Evolutionary conservation across 2,888 invertebrate species (phyloP).

Genomic region (Lithosia quadra): DNA sequence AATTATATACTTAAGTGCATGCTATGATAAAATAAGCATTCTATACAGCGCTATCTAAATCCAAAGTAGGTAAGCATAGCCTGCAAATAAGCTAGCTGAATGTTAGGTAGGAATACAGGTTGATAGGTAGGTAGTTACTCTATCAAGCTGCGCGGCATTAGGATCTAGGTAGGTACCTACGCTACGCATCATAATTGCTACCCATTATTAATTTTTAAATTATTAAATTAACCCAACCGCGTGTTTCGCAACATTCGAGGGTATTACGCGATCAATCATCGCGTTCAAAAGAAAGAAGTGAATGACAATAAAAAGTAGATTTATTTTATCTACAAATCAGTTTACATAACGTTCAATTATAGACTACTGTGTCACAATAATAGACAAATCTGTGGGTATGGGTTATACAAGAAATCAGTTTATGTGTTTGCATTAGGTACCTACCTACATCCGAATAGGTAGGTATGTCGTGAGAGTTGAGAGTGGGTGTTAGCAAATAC

Average conservation of each 20-base stretch:
- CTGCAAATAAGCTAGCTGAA: too few species aligned
- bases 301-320: constrained; percentile 50
- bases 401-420: constrained; percentile 29
- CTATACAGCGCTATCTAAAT: too few species aligned
- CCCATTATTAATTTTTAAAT: too few species aligned
- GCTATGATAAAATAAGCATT: too few species aligned
- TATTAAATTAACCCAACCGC: constrained; percentile 34
- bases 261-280: constrained; percentile 53
- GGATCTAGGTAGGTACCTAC: not conserved
- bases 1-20: too few species aligned
- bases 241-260: constrained; percentile 47
- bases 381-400: constrained; percentile 61
- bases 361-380: constrained; percentile 73
- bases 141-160: too few species aligned
- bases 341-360: constrained; percentile 73
- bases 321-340: constrained; percentile 68
- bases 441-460: not conserved
- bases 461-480: too few species aligned
- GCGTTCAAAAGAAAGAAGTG: constrained; percentile 55
- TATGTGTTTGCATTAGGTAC: constrained; percentile 27
- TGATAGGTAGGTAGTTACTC: too few species aligned
- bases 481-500: too few species aligned
- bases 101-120: not conserved
- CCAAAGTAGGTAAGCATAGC: too few species aligned
- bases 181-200: too few species aligned